Base-by-base conservation (phyloP, 2,797 vertebrate species). In the Neosilurus hyrtlii region DNA sequence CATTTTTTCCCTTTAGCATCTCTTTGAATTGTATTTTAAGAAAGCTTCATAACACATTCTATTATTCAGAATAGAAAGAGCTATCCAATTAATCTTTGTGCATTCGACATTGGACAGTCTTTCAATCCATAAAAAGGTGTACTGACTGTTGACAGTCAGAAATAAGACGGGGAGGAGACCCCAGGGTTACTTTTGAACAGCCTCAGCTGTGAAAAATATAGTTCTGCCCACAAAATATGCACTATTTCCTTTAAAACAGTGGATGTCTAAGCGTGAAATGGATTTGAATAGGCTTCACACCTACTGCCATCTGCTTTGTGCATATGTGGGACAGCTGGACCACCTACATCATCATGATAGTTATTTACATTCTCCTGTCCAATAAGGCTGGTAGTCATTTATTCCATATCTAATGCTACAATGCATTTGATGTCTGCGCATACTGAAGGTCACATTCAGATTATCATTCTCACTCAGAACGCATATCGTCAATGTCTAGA, bases 231-330 rank as follows among this genome's bases (percentile, higher is more conserved):
- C 18, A 78, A 37, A 67, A 9, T 10, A 22, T 56, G 61, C 51
- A 52, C 2, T 16, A 24, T 26, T 20, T 57, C 26, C 51, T 57
- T 30, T 57, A 68, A 75, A 83, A 77, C 72, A 67, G 9, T 52
- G 65, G 30, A 43, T 18, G 35, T 43, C 61, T 52, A 20, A 73
- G 22, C n/a, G 14, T 80, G 35, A 73, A 71, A 84, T 74, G 24
- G 68, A 66, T 66, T 79, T 4, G 8, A 73, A 79, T 71, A 79
- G 66, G 57, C 76, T 63, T 75, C 37, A 79, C 49, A 51, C 66
- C 82, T 59, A 79, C 49, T 54, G 43, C 66, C 66, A 83, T 85
- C 70, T 68, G 81, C 54, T 63, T 80, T 49, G 49, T 82, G 81
- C 75, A 66, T 76, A 67, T 80, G 81, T 18, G 63, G 56, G 51